A percentile compares a stretch with the other conserved stretches of the same genome.
Conservation (phyloP, 1,140 invertebrate species). For the Pachypsylla venusta region DNA sequence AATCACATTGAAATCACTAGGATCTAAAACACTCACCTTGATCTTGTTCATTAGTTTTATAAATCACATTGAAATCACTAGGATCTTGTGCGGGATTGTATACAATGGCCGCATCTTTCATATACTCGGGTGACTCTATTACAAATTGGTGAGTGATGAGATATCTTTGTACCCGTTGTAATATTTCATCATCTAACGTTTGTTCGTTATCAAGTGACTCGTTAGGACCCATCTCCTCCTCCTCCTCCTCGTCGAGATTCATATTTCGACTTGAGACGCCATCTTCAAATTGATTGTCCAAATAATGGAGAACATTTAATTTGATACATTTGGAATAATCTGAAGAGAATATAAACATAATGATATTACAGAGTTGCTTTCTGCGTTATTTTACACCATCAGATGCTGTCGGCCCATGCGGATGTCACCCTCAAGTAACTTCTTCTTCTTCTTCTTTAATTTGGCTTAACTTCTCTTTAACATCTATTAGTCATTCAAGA, state of each 20-base stretch:
- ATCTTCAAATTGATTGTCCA: background rate
- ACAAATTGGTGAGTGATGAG: background rate
- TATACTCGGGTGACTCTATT: background rate
- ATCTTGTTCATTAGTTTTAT: background rate
- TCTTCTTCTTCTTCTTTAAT: no score
- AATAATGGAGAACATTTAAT: background rate
- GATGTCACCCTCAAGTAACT: no score
- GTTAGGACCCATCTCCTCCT: no score
- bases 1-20: no score
- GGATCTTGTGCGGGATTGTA: background rate
- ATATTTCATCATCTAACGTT: background rate
- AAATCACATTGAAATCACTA: background rate
- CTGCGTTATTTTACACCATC: no score
- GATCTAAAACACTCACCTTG: conserved; percentile 6
- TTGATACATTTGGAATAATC: conserved; percentile 6
- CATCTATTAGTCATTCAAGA: no score
- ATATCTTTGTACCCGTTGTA: background rate
- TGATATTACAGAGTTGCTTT: no score
- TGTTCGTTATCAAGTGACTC: no score
- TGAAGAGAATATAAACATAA: no score
- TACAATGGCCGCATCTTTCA: conserved; percentile 1
- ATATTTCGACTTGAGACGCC: background rate
- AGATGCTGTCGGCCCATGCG: no score
- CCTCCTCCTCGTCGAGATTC: background rate
- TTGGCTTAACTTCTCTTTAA: no score